Evolutionary conservation across 1,140 invertebrate genomes (phyloP).

Genomic region (Lasaia peninsularis): DNA sequence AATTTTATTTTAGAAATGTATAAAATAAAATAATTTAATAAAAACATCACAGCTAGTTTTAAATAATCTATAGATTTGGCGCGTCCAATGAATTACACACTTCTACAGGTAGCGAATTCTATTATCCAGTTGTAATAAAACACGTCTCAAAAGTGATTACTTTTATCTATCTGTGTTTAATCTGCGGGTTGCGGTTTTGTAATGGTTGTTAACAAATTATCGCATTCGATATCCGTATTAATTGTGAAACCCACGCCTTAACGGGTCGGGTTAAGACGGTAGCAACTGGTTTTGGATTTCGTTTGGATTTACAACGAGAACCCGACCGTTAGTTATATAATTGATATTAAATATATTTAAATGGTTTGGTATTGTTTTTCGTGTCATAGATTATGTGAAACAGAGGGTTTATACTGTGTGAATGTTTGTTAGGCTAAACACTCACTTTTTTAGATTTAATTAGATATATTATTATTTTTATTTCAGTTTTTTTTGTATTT

Average conservation of each 20-base stretch:
- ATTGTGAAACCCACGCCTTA: constrained; percentile 32
- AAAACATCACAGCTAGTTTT: not conserved
- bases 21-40: too few species aligned
- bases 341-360: not conserved
- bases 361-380: not conserved
- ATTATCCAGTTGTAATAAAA: constrained; percentile 9
- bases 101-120: not conserved
- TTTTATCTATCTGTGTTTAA: constrained; percentile 12
- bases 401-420: too few species aligned
- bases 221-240: constrained; percentile 50
- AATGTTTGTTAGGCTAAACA: too few species aligned
- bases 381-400: not conserved
- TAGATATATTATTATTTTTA: too few species aligned
- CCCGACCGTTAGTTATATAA: not conserved
- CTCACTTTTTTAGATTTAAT: too few species aligned
- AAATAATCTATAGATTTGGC: not conserved
- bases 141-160: constrained; percentile 1
- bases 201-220: constrained; percentile 53
- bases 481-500: too few species aligned
- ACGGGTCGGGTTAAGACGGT: constrained; percentile 25
- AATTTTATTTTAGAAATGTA: too few species aligned
- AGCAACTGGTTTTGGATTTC: constrained; percentile 26
- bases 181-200: constrained; percentile 38
- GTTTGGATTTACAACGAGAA: not conserved
- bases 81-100: too few species aligned